Percentiles rank a stretch among this genome's conserved stretches.
Conservation (phyloP, 2,113 vertebrate genomes). For the Heteronetta atricapilla region DNA sequence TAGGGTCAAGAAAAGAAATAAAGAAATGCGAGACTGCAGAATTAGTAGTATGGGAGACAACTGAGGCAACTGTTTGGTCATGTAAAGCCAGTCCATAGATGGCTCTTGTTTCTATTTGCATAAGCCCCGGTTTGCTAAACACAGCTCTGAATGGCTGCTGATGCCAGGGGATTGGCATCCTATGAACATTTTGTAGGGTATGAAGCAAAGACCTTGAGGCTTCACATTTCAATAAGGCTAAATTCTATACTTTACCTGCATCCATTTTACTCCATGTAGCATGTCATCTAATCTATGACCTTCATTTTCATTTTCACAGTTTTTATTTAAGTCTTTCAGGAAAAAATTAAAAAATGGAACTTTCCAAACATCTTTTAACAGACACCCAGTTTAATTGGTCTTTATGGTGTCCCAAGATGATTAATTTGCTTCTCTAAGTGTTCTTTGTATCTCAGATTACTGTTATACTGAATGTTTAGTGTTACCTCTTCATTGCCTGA, state of each 20-base stretch:
- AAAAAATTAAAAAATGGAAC: neutral
- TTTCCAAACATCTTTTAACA: neutral
- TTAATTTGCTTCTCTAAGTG: constrained; percentile 15
- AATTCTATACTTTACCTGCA: neutral
- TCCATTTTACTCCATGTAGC: neutral
- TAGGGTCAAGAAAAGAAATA: neutral
- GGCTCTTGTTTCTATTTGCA: neutral
- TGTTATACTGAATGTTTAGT: neutral
- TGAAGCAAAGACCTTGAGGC: neutral
- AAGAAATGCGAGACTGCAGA: neutral
- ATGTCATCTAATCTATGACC: neutral
- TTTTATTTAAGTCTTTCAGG: neutral
- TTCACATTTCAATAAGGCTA: neutral
- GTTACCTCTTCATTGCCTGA: neutral
- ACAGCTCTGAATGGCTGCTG: neutral
- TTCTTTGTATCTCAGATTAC: neutral
- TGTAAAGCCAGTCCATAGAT: neutral
- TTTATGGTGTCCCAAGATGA: neutral
- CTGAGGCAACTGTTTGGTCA: neutral
- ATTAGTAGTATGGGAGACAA: neutral
- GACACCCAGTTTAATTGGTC: neutral
- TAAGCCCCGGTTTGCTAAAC: neutral
- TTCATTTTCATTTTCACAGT: neutral
- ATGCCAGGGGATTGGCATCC: neutral
- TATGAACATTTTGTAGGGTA: neutral